phyloP scores from a whole-genome alignment of 2,113 vertebrate genomes.

The Oophaga pumilio region DNA sequence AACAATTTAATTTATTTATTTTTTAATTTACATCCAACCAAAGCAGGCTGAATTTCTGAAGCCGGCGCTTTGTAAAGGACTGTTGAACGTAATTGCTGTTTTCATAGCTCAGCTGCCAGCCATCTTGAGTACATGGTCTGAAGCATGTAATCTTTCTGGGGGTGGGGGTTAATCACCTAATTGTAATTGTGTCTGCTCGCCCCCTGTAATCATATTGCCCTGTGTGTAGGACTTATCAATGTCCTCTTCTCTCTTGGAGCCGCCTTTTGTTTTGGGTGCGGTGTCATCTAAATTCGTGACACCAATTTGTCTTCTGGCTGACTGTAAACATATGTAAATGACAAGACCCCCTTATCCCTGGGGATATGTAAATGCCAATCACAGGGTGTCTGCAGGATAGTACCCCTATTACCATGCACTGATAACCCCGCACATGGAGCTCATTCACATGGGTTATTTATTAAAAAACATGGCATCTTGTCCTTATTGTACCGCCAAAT shows the following conservation, averaged over 20 bases:
- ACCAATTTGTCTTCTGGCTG: not conserved
- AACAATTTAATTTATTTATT: not conserved
- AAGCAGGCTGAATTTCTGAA: not conserved
- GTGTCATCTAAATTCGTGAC: not conserved
- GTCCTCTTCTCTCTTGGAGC: not conserved
- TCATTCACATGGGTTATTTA: not conserved
- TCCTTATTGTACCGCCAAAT: not conserved
- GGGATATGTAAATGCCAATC: constrained; percentile 34
- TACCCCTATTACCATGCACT: not conserved
- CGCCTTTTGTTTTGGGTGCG: constrained; percentile 30
- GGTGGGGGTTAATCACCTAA: constrained; percentile 18
- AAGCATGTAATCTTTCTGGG: constrained; percentile 10
- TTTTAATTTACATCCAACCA: not conserved
- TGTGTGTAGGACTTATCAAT: not conserved
- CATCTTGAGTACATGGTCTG: not conserved
- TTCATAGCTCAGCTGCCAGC: constrained; percentile 13
- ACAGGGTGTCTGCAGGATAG: not conserved
- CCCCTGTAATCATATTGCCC: constrained; percentile 22
- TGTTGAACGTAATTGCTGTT: constrained; percentile 21
- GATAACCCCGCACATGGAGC: not conserved
- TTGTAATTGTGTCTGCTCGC: constrained; percentile 15
- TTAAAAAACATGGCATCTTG: not conserved
- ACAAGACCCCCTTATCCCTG: constrained; percentile 8
- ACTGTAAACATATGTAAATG: constrained; percentile 39
- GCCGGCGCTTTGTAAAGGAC: not conserved